These are phyloP conservation scores for Eleutherodactylus coqui DNA, from an alignment of 2,797 vertebrate genomes.

Conservation along the genomic window DNA sequence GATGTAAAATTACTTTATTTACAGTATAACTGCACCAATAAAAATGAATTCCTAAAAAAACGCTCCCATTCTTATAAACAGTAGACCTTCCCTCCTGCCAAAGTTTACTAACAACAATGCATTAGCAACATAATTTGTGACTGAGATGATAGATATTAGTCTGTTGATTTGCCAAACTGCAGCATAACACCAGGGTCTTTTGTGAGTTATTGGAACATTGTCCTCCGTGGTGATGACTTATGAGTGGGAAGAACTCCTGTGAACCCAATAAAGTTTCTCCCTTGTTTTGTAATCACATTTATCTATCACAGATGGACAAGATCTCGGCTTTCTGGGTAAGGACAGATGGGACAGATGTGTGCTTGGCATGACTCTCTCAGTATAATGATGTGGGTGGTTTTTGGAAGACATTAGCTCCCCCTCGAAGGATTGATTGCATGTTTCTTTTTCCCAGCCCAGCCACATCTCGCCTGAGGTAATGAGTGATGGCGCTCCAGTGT, in stretches of 20 bases:
- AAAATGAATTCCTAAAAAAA: background rate
- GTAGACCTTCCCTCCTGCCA: background rate
- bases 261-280: conserved; percentile 27
- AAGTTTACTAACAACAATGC: background rate
- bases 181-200: conserved; percentile 16
- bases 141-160: conserved; percentile 27
- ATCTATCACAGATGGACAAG: conserved; percentile 58
- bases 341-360: conserved; percentile 55
- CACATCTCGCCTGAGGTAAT: background rate
- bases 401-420: conserved; percentile 50
- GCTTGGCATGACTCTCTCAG: conserved; percentile 39
- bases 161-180: background rate
- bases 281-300: conserved; percentile 61
- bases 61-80: background rate
- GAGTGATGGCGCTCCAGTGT: background rate
- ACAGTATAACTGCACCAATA: background rate
- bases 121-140: conserved; percentile 16
- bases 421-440: conserved; percentile 42
- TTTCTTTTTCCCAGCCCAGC: background rate
- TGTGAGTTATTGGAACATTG: background rate
- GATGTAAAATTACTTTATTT: background rate
- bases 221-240: background rate
- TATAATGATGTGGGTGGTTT: conserved; percentile 51
- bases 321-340: conserved; percentile 18
- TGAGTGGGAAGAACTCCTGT: conserved; percentile 25